Evolutionary conservation across 1,140 invertebrate species (phyloP), one percentile per base, ranked within the genome.

Genomic region (Eciton burchellii): DNA sequence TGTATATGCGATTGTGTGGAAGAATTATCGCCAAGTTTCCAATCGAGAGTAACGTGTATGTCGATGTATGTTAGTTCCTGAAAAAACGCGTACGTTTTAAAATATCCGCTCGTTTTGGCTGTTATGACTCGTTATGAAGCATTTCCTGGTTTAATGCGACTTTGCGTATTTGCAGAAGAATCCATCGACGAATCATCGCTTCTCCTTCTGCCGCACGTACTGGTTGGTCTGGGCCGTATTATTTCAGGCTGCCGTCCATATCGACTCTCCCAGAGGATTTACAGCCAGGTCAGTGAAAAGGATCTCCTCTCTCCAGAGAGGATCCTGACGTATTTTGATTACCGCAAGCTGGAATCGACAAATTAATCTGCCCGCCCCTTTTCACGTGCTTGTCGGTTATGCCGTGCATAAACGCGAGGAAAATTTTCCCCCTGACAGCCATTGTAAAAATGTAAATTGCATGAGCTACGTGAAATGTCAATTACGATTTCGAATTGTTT

Each of bases 141-240:
- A 45, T 65, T 41, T 56, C n/a, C 70, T n/a, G 49, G 19, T 8
- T 45, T 54, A 66, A 24, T 54, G 29, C 47, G 11, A 21, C 12
- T 70, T 54, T 57, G 29, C 0, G 16, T 45, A 49, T 45, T 84
- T 89, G n/a, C 87, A 95, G 94, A 90, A 89, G 12, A 91, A 95
- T 89, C 95, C 95, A 83, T 94, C 96, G 3, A 95, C 96, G 3
- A 96, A 97, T 57, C 97, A 97, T 92, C 96, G 98, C 82, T 99
- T 99, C 94, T 99, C 98, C 0, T 94, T 99, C 5, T 99, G 99
- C 91, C 96, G 99, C 71, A 99, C 99, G 0, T 99, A 99, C 92
- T 99, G 99, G 99, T 95, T 99, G 76, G 99, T 99, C n/a, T 99
- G 99, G 99, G 98, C 99, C n/a, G 98, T 99, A 47, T 95, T 99